Base-by-base conservation (phyloP, 1,140 invertebrate species). In the Orussus abietinus region DNA sequence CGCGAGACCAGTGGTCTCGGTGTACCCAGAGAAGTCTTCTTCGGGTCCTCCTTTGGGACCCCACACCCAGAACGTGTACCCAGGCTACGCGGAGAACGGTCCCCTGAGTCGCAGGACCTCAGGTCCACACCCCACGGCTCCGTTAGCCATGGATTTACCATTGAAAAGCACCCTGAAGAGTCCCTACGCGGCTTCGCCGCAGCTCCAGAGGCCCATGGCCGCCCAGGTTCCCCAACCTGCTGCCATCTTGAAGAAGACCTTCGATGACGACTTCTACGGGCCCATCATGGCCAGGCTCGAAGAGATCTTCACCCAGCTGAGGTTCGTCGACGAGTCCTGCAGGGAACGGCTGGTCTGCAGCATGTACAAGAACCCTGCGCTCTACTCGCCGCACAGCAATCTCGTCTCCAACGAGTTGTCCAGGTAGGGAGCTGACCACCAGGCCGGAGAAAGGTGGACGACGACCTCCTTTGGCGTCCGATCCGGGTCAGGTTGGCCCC, bases 361-460 rank as follows among this genome's bases (percentile, higher is more conserved):
- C 43, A 82, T 90, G 76, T 92, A 91, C 70, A 85, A 85, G 55
- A 84, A 84, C 56, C 88, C 88, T 1, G 64, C 75, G 15, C 77
- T 77, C 44, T 90, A 84, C 54, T 81, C 84, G 45, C 88, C 88
- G 1, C 83, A 90, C 62, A 90, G 88, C 60, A 91, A 90, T 70
- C 75, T 89, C 25, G 75, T 91, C 4, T 90, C 87, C 12, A 84
- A 84, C 43, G 85, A 90, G 64, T 70, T 92, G 9, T 90, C 86
- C 77, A 88, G 87, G 88, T 92, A 72, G 76, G 69, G 32, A 25
- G 10, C n/a, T 26, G 3, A n/a, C n/a, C n/a, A n/a, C n/a, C n/a
- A n/a, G n/a, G n/a, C 31, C 7, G 31, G 31, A 7, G 31, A 32
- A 32, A 32, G 31, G 31, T 17, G 31, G 12, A 7, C 9, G 4